Conservation (phyloP, 2,797 vertebrate species). For the Gambusia yucatana region DNA sequence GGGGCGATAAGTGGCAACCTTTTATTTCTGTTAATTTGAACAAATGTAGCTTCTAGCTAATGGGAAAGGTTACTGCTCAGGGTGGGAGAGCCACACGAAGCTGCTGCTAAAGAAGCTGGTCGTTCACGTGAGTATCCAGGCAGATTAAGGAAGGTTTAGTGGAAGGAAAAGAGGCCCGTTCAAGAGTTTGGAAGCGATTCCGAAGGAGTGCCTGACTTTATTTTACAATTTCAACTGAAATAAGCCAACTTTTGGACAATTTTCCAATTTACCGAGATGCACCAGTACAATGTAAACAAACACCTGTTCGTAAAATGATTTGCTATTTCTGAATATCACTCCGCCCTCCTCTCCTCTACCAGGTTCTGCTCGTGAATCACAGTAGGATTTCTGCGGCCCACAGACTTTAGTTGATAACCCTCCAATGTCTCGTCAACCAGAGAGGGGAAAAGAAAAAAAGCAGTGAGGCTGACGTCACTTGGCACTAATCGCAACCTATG, state of each 20-base stretch:
- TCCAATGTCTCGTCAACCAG: slow-evolving; percentile 5
- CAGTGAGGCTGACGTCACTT: slow-evolving; percentile 37
- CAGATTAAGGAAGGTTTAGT: not conserved
- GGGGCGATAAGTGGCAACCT: not conserved
- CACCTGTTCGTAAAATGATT: slow-evolving; percentile 20
- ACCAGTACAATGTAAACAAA: slow-evolving; percentile 63
- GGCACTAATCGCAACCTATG: slow-evolving; percentile 53
- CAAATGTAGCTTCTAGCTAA: not conserved
- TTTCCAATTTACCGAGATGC: not conserved
- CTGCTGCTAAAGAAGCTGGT: not conserved
- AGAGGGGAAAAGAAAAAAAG: slow-evolving; percentile 14
- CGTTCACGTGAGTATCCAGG: not conserved
- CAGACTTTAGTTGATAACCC: not conserved
- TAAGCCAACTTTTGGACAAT: not conserved
- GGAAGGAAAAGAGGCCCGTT: not conserved
- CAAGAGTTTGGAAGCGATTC: not conserved
- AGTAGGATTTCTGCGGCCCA: slow-evolving; percentile 13
- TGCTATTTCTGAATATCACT: slow-evolving; percentile 7
- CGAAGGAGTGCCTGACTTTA: not conserved
- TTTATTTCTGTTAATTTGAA: not conserved
- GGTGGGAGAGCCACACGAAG: not conserved
- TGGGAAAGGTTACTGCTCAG: not conserved
- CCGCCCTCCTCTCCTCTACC: slow-evolving; percentile 15
- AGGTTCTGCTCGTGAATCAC: slow-evolving; percentile 11
- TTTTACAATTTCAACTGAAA: not conserved